Evolutionary conservation across 2,113 vertebrate species (phyloP).

Genomic region (mouse (Mus musculus)): GRCm39 chr3:154293001-154293500

Average conservation of each 20-base stretch:
- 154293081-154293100: neutral
- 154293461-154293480: slow-evolving; percentile 50
- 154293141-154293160: slow-evolving; percentile 94
- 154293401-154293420: slow-evolving; percentile 41
- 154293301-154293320: neutral
- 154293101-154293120: slow-evolving; percentile 89
- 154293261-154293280: neutral
- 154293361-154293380: slow-evolving; percentile 50
- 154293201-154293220: slow-evolving; percentile 93
- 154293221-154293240: slow-evolving; percentile 96
- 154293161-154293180: slow-evolving; percentile 93
- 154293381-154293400: slow-evolving; percentile 41
- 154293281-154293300: neutral
- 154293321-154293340: slow-evolving; percentile 1
- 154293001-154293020: neutral
- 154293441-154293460: slow-evolving; percentile 36
- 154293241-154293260: slow-evolving; percentile 90
- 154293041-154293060: neutral
- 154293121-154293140: slow-evolving; percentile 93
- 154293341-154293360: neutral
- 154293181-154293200: slow-evolving; percentile 89
- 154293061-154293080: neutral
- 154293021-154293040: neutral
- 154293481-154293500: slow-evolving; percentile 42
- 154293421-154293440: slow-evolving; percentile 7